phyloP scores from a whole-genome alignment of 2,888 invertebrate species.

The Clivina fossor region DNA sequence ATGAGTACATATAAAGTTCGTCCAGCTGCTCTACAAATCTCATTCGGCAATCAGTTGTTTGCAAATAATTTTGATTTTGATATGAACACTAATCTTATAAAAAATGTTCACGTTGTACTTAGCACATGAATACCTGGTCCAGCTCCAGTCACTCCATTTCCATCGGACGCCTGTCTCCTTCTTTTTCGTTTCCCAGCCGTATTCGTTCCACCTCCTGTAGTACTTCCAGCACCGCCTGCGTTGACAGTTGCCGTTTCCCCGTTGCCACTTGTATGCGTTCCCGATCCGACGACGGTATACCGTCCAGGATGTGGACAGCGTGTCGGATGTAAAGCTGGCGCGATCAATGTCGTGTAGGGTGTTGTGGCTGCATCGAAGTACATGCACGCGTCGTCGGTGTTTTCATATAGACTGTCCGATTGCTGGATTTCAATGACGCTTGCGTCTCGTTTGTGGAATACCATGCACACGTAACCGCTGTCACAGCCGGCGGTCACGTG shows the following conservation, averaged over 20 bases:
- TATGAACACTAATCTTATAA: no score
- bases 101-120: neutral
- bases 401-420: slow-evolving; percentile 57
- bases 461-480: slow-evolving; percentile 78
- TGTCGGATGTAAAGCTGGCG: slow-evolving; percentile 62
- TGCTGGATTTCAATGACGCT: slow-evolving; percentile 75
- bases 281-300: slow-evolving; percentile 57
- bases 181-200: slow-evolving; percentile 53
- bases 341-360: slow-evolving; percentile 67
- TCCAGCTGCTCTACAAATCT: no score
- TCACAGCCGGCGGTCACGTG: slow-evolving; percentile 78
- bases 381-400: slow-evolving; percentile 69
- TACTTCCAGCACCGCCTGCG: slow-evolving; percentile 45
- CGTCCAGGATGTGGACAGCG: slow-evolving; percentile 71
- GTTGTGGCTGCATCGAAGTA: slow-evolving; percentile 56
- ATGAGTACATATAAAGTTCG: no score
- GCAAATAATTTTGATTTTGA: no score
- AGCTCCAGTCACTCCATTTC: neutral
- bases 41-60: no score
- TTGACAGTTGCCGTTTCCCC: slow-evolving; percentile 43
- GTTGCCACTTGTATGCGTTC: slow-evolving; percentile 45
- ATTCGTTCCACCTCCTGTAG: slow-evolving; percentile 38
- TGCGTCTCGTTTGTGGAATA: slow-evolving; percentile 68
- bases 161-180: slow-evolving; percentile 53
- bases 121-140: slow-evolving; percentile 13